phyloP scores from a whole-genome alignment of 2,113 vertebrate genomes.

The Harpagus bidentatus region DNA sequence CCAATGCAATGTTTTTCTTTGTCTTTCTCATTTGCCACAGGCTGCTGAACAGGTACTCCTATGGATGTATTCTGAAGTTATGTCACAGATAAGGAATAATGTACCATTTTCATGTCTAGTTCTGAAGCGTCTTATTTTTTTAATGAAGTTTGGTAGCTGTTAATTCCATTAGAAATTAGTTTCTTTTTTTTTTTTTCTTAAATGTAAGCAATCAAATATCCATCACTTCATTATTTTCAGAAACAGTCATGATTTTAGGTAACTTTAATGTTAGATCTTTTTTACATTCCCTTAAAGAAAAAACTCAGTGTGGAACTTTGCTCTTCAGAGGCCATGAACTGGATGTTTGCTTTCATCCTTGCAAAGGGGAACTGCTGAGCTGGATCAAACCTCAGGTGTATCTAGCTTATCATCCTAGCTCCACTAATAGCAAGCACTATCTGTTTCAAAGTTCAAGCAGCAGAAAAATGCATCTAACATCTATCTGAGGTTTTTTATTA shows the following conservation, averaged over 20 bases:
- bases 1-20: conserved; percentile 46
- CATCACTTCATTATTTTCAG: background rate
- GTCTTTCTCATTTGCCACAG: conserved; percentile 56
- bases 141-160: background rate
- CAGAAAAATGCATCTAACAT: background rate
- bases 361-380: background rate
- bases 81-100: conserved; percentile 6
- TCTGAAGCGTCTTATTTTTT: background rate
- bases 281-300: background rate
- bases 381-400: background rate
- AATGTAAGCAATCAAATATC: background rate
- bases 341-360: background rate
- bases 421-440: background rate
- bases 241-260: background rate
- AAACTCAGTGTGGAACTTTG: background rate
- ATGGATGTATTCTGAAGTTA: background rate
- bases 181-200: background rate
- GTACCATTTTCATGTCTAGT: background rate
- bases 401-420: background rate
- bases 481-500: background rate
- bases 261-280: background rate
- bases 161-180: background rate
- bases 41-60: conserved; percentile 51
- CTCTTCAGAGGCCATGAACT: background rate
- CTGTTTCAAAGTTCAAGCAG: background rate